Conservation (phyloP, 1,140 invertebrate species). For the Hylaeus volcanicus region DNA sequence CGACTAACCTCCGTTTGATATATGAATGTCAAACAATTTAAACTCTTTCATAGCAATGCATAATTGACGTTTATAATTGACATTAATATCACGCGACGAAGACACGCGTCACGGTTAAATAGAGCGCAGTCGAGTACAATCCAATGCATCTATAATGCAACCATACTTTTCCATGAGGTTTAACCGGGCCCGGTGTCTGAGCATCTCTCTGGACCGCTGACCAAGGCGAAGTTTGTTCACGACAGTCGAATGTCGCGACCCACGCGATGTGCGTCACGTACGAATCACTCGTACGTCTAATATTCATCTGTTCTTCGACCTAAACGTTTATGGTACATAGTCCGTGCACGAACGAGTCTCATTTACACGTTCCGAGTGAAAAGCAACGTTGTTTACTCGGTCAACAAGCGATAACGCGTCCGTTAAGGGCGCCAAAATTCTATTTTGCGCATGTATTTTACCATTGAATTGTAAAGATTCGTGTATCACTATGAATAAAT, state of each 20-base stretch:
- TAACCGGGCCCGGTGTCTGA: not conserved
- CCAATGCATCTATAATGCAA: not conserved
- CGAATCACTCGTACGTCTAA: not conserved
- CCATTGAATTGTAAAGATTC: not conserved
- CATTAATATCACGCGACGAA: not conserved
- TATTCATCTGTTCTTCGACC: not conserved
- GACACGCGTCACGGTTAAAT: not conserved
- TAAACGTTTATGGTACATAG: not conserved
- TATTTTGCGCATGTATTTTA: not conserved
- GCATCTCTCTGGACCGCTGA: not conserved
- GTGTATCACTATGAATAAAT: slow-evolving; percentile 5
- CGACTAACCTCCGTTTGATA: not conserved
- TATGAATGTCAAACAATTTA: not conserved
- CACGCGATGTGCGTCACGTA: slow-evolving; percentile 4
- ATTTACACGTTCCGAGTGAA: not conserved
- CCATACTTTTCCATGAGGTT: not conserved
- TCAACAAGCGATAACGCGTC: not conserved
- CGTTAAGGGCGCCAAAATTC: slow-evolving; percentile 8
- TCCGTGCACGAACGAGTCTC: too few species aligned
- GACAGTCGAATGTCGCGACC: slow-evolving; percentile 5
- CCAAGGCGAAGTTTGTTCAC: not conserved
- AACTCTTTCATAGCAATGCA: too few species aligned
- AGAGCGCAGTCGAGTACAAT: not conserved
- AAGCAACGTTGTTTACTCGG: not conserved
- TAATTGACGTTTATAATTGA: not conserved